Conservation (phyloP, 2,113 vertebrate species). For the Albula goreensis region DNA sequence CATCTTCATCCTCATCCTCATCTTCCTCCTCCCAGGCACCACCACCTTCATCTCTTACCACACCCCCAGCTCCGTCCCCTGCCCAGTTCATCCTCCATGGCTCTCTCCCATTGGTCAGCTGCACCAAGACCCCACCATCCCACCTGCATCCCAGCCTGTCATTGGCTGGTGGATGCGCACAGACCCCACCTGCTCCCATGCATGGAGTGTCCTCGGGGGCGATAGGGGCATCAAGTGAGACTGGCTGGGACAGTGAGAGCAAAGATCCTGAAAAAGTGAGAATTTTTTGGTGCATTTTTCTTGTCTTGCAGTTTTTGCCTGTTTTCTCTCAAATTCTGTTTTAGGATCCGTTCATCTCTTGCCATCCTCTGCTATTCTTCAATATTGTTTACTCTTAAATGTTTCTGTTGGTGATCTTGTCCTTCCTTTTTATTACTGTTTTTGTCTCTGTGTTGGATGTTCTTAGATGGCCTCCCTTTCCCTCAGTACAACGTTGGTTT, state of each 20-base stretch:
- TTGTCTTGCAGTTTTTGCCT: not conserved
- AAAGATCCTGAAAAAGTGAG: slow-evolving; percentile 77
- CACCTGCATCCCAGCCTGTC: slow-evolving; percentile 70
- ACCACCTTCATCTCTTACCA: slow-evolving; percentile 65
- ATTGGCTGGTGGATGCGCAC: slow-evolving; percentile 65
- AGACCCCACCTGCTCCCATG: slow-evolving; percentile 68
- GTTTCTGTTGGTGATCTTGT: not conserved
- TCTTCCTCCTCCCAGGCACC: slow-evolving; percentile 67
- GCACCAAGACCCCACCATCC: slow-evolving; percentile 78
- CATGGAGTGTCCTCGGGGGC: slow-evolving; percentile 52
- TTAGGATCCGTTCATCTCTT: not conserved
- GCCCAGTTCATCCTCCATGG: slow-evolving; percentile 81
- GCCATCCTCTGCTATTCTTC: not conserved
- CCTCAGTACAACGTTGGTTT: not conserved
- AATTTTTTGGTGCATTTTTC: not conserved
- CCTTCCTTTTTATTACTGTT: not conserved
- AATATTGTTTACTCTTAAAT: not conserved
- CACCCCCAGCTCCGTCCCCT: slow-evolving; percentile 59
- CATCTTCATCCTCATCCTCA: slow-evolving; percentile 53
- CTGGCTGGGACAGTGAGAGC: slow-evolving; percentile 67
- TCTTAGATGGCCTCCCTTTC: not conserved
- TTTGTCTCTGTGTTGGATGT: not conserved
- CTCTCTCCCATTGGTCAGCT: slow-evolving; percentile 77
- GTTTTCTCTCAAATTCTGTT: not conserved
- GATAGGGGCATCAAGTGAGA: slow-evolving; percentile 55